Evolutionary conservation across 2,797 vertebrate genomes (phyloP), one percentile per base, ranked within the genome.

Genomic region (Rallus crepitans): DNA sequence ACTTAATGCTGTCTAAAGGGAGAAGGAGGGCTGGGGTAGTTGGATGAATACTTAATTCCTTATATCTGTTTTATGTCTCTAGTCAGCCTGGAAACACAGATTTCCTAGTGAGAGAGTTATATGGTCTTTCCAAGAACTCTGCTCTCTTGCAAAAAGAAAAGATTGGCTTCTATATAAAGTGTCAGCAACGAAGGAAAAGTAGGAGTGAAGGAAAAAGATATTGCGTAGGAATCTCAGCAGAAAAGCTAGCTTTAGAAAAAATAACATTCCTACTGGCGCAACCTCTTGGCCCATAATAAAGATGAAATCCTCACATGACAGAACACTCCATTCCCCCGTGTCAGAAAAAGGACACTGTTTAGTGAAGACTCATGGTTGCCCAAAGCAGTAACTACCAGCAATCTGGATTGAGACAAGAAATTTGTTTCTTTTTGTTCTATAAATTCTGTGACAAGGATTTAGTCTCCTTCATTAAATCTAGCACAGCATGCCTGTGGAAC

Each of bases 51-150:
- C 93, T 59, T 77, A 96, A 75, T 96, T 95, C 89, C 59, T 94
- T 94, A 87, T 95, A 94, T 90, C 73, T 96, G 94, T 94, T 97
- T 92, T 96, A 89, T 87, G 57, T 95, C 50, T 96, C 55, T 87
- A 86, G 66, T 95, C 66, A 95, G 79, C 65, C 78, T 93, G 89
- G 90, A 94, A 93, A 75, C 55, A 80, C 82, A 77, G 42, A 91
- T 97, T 96, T 97, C 90, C 35, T 91, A 94, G n/a, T 78, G 81
- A 86, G 81, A 81, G 85, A 55, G 66, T 57, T 94, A 35, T 66
- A 70, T 79, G 66, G 81, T 80, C 83, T 94, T 97, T 91, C 93
- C 93, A 96, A 96, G 88, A 97, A 93, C 72, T 73, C 70, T 81
- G 63, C 48, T 95, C 17, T 94, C 59, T 82, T 94, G 59, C 42